Conservation (phyloP, 2,797 vertebrate genomes). For the Ataeniobius toweri region DNA sequence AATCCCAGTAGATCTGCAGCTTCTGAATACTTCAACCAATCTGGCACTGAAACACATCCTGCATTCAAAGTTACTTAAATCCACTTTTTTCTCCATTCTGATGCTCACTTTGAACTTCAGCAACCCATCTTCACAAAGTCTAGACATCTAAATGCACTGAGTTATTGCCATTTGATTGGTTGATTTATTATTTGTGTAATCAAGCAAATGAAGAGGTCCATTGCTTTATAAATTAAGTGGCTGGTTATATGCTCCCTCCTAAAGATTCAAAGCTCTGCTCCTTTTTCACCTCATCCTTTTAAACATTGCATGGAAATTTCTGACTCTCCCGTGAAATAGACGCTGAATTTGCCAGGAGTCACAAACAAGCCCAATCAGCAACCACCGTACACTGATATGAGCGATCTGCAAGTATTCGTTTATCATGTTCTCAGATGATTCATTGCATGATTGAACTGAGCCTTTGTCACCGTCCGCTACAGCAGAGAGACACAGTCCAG, state of each 20-base stretch:
- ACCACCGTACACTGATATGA: slow-evolving; percentile 9
- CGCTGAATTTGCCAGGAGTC: slow-evolving; percentile 12
- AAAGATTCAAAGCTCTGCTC: background rate
- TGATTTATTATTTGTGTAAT: background rate
- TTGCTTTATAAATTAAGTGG: background rate
- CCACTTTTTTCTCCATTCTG: background rate
- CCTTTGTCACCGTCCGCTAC: slow-evolving; percentile 42
- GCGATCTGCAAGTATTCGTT: slow-evolving; percentile 32
- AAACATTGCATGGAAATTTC: background rate
- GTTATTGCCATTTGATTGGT: background rate
- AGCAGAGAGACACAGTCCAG: slow-evolving; percentile 14
- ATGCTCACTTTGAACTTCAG: background rate
- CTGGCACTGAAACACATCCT: background rate
- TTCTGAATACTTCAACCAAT: background rate
- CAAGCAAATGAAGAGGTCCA: background rate
- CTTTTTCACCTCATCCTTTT: slow-evolving; percentile 1
- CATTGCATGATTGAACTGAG: slow-evolving; percentile 28
- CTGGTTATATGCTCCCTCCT: background rate
- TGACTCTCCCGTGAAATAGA: slow-evolving; percentile 9
- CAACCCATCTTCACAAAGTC: background rate
- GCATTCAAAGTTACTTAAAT: background rate
- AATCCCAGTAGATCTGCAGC: too few relatives aligned
- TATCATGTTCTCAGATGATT: slow-evolving; percentile 29
- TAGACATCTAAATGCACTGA: background rate
- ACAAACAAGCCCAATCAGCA: slow-evolving; percentile 17